These are phyloP conservation scores for Petrocephalus zakoni DNA, from an alignment of 2,113 vertebrate species.

Conservation along the genomic window DNA sequence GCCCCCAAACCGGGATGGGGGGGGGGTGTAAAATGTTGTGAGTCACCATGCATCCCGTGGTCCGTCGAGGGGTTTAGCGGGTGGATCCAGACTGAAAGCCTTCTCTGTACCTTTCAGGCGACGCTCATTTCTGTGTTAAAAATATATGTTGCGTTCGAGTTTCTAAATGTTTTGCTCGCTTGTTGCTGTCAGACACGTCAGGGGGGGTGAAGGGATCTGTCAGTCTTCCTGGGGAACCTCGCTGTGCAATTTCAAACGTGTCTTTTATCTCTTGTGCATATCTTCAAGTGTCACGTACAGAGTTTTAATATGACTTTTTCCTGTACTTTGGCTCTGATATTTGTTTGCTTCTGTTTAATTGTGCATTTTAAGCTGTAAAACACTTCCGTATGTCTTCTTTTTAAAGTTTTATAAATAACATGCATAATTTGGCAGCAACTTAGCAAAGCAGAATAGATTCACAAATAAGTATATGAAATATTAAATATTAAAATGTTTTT, in stretches of 20 bases:
- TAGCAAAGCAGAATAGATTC: background rate
- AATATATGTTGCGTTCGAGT: conserved; percentile 17
- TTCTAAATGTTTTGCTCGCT: conserved; percentile 18
- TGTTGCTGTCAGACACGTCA: conserved; percentile 28
- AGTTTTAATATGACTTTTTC: background rate
- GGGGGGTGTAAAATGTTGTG: background rate
- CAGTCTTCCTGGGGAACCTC: conserved; percentile 18
- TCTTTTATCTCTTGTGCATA: background rate
- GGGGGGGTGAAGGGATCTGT: conserved; percentile 24
- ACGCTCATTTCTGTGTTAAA: conserved; percentile 21
- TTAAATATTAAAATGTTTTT: no score
- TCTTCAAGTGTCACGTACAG: background rate
- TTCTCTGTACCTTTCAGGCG: conserved; percentile 12
- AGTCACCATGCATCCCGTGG: background rate
- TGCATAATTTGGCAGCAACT: background rate
- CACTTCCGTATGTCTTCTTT: background rate
- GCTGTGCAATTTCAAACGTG: background rate
- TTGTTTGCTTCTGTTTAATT: background rate
- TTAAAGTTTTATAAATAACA: background rate
- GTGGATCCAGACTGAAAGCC: conserved; percentile 15
- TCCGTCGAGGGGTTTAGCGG: background rate
- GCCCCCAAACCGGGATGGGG: background rate
- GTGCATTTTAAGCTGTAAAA: background rate
- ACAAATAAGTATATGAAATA: background rate
- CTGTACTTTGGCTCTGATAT: background rate